Percentiles rank a stretch among this genome's conserved stretches.
Evolutionary conservation across 2,797 vertebrate genomes (phyloP).

Genomic region (Rhinoraja longicauda): DNA sequence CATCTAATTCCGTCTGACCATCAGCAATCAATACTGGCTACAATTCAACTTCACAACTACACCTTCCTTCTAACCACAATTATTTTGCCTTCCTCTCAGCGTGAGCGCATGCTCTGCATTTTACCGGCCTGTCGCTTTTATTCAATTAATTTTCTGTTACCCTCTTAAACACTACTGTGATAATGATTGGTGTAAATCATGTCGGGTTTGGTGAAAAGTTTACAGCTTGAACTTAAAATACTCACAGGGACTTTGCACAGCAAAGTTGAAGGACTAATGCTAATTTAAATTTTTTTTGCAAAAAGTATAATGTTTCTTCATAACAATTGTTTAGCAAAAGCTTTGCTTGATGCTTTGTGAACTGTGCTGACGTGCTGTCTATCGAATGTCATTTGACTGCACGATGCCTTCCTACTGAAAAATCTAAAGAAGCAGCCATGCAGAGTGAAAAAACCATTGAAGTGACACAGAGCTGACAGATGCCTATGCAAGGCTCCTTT

Average conservation of each 20-base stretch:
- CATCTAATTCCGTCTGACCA: not conserved
- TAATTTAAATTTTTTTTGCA: not conserved
- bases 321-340: not conserved
- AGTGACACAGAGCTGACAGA: conserved; percentile 23
- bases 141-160: not conserved
- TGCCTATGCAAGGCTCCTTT: not conserved
- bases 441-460: conserved; percentile 24
- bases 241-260: not conserved
- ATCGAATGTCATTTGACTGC: not conserved
- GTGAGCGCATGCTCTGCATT: not conserved
- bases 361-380: not conserved
- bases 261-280: not conserved
- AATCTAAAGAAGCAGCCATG: not conserved
- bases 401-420: not conserved
- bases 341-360: not conserved
- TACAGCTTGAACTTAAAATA: not conserved
- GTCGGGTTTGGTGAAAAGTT: not conserved
- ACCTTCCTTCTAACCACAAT: not conserved
- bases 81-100: not conserved
- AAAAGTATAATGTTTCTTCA: not conserved
- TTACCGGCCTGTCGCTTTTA: not conserved
- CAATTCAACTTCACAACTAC: not conserved
- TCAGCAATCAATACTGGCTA: no score
- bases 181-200: not conserved
- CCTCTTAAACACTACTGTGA: not conserved